Conservation (phyloP, 2,113 vertebrate genomes). For the Brachyhypopomus gauderio region DNA sequence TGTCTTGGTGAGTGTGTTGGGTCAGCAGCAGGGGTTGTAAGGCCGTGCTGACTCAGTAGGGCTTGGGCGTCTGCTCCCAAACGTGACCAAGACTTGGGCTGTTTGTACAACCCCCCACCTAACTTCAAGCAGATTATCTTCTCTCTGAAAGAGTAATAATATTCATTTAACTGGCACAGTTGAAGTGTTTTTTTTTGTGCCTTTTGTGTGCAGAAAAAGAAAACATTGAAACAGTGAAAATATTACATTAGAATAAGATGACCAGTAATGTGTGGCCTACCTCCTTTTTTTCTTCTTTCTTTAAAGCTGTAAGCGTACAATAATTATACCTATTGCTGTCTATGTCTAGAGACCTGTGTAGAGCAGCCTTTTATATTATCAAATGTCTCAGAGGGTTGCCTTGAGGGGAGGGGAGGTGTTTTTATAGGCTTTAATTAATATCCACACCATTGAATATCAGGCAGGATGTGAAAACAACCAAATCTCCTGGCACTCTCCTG, state of each 20-base stretch:
- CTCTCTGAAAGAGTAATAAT: neutral
- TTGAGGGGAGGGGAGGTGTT: conserved; percentile 28
- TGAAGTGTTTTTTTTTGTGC: neutral
- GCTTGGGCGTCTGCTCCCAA: conserved; percentile 57
- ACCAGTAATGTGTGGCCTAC: neutral
- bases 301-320: neutral
- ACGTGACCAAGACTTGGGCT: conserved; percentile 48
- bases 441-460: conserved; percentile 62
- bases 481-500: conserved; percentile 70
- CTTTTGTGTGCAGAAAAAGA: neutral
- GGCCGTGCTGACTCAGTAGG: conserved; percentile 51
- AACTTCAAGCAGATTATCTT: neutral
- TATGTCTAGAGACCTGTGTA: neutral
- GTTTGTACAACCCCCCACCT: conserved; percentile 46
- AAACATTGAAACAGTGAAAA: neutral
- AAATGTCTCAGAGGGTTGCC: conserved; percentile 38
- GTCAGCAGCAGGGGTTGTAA: conserved; percentile 56
- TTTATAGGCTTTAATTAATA: conserved; percentile 70
- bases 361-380: conserved; percentile 28
- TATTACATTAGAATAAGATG: neutral
- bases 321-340: conserved; percentile 11
- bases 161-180: neutral
- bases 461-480: conserved; percentile 71
- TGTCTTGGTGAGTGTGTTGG: conserved; percentile 34
- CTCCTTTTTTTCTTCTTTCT: neutral